A percentile compares a stretch with the other conserved stretches of the same genome.
Conservation (phyloP, 2,888 invertebrate species). For the Brachyptera risi region DNA sequence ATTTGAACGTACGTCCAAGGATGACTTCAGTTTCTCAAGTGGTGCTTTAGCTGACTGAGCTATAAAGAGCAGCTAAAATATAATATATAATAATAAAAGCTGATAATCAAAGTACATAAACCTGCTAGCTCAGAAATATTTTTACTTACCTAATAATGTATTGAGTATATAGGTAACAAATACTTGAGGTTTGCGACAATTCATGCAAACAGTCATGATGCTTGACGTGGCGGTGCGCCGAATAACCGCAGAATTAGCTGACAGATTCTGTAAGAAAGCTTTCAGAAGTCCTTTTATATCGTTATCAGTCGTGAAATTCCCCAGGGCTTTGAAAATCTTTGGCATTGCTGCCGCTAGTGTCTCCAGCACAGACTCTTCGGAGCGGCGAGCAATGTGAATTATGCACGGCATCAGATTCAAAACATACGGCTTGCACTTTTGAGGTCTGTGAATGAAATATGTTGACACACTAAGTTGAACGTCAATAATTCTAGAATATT, state of each 20-base stretch:
- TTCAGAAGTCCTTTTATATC: slow-evolving; percentile 67
- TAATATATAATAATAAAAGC: no score
- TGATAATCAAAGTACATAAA: no score
- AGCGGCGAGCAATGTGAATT: slow-evolving; percentile 63
- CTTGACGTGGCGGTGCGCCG: slow-evolving; percentile 78
- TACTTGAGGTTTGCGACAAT: slow-evolving; percentile 65
- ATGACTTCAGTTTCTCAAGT: background rate
- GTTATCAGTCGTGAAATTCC: slow-evolving; percentile 64
- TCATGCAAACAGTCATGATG: slow-evolving; percentile 73
- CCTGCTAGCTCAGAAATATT: no score
- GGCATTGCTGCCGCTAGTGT: slow-evolving; percentile 59
- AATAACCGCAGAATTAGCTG: slow-evolving; percentile 64
- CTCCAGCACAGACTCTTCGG: slow-evolving; percentile 68
- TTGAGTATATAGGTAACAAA: slow-evolving; percentile 66
- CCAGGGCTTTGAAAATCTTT: slow-evolving; percentile 62
- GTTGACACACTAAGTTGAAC: no score
- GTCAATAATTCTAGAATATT: no score
- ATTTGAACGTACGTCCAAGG: background rate
- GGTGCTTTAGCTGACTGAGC: no score
- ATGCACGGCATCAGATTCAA: slow-evolving; percentile 70
- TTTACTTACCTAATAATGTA: slow-evolving; percentile 53
- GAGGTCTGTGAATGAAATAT: no score
- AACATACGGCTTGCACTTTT: slow-evolving; percentile 74
- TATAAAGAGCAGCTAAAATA: no score
- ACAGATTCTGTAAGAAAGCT: slow-evolving; percentile 62